A percentile compares a stretch with the other conserved stretches of the same genome.
Evolutionary conservation across 2,888 invertebrate species (phyloP).

Genomic region (Nymphalis c-album): DNA sequence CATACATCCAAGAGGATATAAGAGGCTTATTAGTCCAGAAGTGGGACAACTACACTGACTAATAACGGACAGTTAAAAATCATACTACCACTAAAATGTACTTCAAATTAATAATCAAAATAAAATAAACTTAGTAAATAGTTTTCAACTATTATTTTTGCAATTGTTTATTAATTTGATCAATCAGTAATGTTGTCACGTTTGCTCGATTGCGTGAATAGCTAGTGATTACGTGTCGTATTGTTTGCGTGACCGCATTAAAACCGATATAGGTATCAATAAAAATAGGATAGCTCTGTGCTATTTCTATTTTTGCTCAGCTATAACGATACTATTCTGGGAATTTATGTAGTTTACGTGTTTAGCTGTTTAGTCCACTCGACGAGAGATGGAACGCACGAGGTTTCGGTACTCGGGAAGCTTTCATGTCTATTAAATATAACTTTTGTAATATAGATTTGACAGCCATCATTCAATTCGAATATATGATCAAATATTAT

Average conservation of each 20-base stretch:
- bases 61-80: too few species aligned
- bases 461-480: constrained; percentile 8
- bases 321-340: constrained; percentile 27
- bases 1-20: too few species aligned
- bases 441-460: constrained; percentile 16
- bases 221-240: background rate
- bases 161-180: background rate
- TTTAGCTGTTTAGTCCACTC: constrained; percentile 25
- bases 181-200: background rate
- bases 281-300: constrained; percentile 35
- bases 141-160: too few species aligned
- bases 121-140: too few species aligned
- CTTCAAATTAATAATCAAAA: too few species aligned
- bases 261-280: constrained; percentile 30
- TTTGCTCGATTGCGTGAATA: background rate
- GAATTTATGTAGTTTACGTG: constrained; percentile 32
- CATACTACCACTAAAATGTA: too few species aligned
- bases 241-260: constrained; percentile 20
- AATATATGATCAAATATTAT: background rate
- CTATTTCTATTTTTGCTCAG: constrained; percentile 33
- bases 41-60: too few species aligned
- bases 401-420: constrained; percentile 17
- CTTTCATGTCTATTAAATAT: constrained; percentile 15
- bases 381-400: constrained; percentile 34
- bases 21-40: too few species aligned